Evolutionary conservation across 2,113 vertebrate species (phyloP).

Genomic region (Aptenodytes forsteri): DNA sequence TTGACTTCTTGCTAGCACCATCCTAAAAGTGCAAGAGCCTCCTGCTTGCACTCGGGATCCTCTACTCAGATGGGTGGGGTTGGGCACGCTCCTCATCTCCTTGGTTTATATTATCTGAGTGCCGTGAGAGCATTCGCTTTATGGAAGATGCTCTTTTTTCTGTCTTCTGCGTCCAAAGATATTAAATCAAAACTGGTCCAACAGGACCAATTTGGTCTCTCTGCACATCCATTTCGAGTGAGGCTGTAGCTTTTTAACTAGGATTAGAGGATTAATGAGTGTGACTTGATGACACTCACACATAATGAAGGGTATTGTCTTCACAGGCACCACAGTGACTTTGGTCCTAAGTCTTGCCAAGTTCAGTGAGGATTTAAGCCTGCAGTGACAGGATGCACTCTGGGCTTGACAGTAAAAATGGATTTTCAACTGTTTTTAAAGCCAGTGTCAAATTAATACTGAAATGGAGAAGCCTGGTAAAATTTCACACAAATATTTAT

Average conservation of each 20-base stretch:
- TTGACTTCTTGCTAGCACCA: neutral
- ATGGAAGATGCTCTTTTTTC: neutral
- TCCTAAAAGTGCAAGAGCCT: neutral
- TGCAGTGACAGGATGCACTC: constrained; percentile 33
- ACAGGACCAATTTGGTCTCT: constrained; percentile 37
- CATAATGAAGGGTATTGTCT: constrained; percentile 45
- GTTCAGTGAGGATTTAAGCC: constrained; percentile 23
- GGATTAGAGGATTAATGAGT: neutral
- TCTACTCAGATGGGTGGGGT: rapidly evolving
- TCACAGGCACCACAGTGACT: constrained; percentile 45
- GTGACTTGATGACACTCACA: neutral
- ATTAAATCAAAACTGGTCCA: constrained; percentile 12
- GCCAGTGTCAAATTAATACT: neutral
- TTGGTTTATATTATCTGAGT: rapidly evolving
- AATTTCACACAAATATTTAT: neutral
- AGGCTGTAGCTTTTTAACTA: constrained; percentile 15
- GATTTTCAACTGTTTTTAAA: constrained; percentile 12
- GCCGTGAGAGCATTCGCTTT: neutral
- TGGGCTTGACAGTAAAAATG: constrained; percentile 1
- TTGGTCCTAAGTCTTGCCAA: constrained; percentile 5
- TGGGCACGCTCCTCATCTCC: neutral
- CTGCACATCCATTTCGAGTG: neutral
- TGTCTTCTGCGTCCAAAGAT: neutral
- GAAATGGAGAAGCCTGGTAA: neutral
- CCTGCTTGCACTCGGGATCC: neutral